A percentile compares a stretch with the other conserved stretches of the same genome.
Conservation (phyloP, 2,797 vertebrate species). For the Rhynchotus rufescens region DNA sequence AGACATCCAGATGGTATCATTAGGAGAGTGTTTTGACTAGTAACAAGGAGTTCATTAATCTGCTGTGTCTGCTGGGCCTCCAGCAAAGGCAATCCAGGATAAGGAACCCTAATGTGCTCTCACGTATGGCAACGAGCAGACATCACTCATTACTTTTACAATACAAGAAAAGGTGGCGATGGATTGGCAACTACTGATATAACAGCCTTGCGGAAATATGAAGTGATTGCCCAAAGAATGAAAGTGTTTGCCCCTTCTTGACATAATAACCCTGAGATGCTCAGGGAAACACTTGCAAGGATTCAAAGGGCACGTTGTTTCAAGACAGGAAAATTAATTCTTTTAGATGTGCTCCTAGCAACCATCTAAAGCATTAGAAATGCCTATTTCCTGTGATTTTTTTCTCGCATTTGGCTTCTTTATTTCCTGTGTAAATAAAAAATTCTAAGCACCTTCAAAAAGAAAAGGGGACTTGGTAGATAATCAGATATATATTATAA, state of each 20-base stretch:
- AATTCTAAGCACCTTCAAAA: not conserved
- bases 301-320: not conserved
- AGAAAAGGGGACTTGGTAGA: not conserved
- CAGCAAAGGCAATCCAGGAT: constrained; percentile 37
- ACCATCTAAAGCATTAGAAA: not conserved
- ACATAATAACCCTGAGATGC: not conserved
- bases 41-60: constrained; percentile 48
- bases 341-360: not conserved
- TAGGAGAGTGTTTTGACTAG: constrained; percentile 47
- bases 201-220: constrained; percentile 36
- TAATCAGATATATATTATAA: not conserved
- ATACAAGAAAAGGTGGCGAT: not conserved
- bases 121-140: not conserved
- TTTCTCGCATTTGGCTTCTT: not conserved
- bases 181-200: not conserved
- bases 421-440: not conserved
- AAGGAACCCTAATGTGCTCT: not conserved
- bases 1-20: constrained; percentile 38
- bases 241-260: not conserved
- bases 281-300: not conserved
- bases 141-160: constrained; percentile 37
- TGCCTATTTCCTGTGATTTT: not conserved
- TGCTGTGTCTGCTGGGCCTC: constrained; percentile 24
- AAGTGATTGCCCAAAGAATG: constrained; percentile 1
- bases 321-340: not conserved